phyloP scores from a whole-genome alignment of 2,113 vertebrate genomes.

The Thinocorus orbignyianus region DNA sequence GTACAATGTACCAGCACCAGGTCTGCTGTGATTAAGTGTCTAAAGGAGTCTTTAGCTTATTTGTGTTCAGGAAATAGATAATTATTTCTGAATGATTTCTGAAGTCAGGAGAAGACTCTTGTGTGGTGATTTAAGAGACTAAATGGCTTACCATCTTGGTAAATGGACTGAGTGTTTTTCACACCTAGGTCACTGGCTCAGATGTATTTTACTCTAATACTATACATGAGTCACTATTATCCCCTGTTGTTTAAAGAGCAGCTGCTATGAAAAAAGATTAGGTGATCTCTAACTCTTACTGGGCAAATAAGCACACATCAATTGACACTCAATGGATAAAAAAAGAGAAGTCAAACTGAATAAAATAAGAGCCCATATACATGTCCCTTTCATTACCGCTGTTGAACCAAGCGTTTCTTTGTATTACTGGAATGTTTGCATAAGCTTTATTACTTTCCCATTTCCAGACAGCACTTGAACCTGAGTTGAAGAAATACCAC shows the following conservation, averaged over 20 bases:
- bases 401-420: conserved; percentile 25
- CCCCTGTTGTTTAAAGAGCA: not conserved
- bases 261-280: not conserved
- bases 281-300: not conserved
- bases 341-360: not conserved
- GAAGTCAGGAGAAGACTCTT: not conserved
- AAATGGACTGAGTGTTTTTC: not conserved
- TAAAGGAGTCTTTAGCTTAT: not conserved
- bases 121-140: not conserved
- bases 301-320: not conserved
- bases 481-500: conserved; percentile 35
- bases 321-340: not conserved
- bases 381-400: not conserved
- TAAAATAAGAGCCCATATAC: not conserved
- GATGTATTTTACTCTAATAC: not conserved
- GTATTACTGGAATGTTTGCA: conserved; percentile 45
- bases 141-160: not conserved
- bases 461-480: conserved; percentile 33
- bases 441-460: conserved; percentile 48
- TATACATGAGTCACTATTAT: not conserved
- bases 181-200: not conserved
- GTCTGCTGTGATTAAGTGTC: not conserved
- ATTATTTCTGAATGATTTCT: not conserved
- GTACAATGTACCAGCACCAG: accelerated
- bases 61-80: not conserved